phyloP scores from a whole-genome alignment of 1,140 invertebrate species.

The Leguminivora glycinivorella region DNA sequence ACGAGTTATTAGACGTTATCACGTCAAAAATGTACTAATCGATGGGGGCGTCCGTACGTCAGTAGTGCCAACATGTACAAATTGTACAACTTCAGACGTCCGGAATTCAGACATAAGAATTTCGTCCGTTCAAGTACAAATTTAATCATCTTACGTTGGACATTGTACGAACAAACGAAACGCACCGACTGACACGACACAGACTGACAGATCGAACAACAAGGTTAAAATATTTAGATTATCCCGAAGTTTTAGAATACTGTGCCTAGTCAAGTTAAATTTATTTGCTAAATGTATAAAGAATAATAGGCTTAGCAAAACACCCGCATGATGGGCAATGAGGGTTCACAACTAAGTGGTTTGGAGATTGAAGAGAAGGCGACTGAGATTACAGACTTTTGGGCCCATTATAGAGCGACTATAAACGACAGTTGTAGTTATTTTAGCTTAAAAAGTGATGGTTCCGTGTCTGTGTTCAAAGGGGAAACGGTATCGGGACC shows the following conservation, averaged over 20 bases:
- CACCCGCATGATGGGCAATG: conserved; percentile 84
- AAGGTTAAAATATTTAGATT: conserved; percentile 8
- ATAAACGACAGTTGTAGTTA: conserved; percentile 79
- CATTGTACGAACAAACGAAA: too few species aligned
- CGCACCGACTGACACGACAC: neutral
- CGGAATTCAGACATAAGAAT: too few species aligned
- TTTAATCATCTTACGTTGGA: too few species aligned
- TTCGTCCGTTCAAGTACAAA: too few species aligned
- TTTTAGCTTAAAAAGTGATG: conserved; percentile 78
- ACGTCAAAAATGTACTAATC: too few species aligned
- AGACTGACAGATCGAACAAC: neutral
- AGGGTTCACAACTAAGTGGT: conserved; percentile 84
- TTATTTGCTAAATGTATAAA: neutral
- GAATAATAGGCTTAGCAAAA: neutral
- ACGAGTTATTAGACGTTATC: too few species aligned
- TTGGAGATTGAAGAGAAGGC: conserved; percentile 87
- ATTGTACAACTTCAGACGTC: too few species aligned
- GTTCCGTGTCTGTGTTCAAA: conserved; percentile 86
- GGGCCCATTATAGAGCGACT: conserved; percentile 85
- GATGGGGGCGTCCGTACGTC: too few species aligned
- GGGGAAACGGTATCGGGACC: conserved; percentile 82
- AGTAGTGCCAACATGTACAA: too few species aligned
- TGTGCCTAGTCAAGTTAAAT: neutral
- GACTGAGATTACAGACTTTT: conserved; percentile 87
- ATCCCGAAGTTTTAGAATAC: neutral